Percentiles rank a stretch among this genome's conserved stretches.
Evolutionary conservation across 2,797 vertebrate species (phyloP).

Genomic region (Falco peregrinus): DNA sequence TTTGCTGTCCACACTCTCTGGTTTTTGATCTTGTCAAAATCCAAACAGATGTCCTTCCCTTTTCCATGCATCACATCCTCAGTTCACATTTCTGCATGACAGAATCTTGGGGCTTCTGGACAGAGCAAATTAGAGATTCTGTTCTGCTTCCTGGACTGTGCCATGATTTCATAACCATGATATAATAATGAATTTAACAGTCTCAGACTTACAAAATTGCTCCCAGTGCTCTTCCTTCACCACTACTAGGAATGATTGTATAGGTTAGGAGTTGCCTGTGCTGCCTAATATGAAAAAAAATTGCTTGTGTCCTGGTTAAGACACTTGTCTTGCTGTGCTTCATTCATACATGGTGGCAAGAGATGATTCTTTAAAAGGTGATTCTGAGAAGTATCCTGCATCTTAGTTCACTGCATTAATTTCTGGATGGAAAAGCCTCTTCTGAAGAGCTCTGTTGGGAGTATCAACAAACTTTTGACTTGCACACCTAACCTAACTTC

Average conservation of each 20-base stretch:
- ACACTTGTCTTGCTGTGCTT: accelerated
- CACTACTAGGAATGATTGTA: not conserved
- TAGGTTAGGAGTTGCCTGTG: not conserved
- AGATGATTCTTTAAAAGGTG: not conserved
- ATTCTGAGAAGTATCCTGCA: not conserved
- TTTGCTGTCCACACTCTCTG: not conserved
- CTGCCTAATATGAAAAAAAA: not conserved
- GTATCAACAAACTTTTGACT: not conserved
- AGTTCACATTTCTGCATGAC: not conserved
- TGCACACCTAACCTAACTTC: not conserved
- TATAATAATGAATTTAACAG: not conserved
- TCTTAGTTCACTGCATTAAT: not conserved
- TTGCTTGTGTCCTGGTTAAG: not conserved
- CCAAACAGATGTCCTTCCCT: not conserved
- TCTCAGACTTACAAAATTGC: not conserved
- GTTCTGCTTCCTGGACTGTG: not conserved
- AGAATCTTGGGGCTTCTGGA: not conserved
- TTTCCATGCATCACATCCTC: not conserved
- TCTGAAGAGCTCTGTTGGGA: not conserved
- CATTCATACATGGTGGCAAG: not conserved
- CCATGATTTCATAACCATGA: not conserved
- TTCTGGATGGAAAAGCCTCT: not conserved
- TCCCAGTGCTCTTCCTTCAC: not conserved
- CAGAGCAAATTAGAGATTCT: not conserved
- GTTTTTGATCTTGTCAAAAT: not conserved